phyloP scores from a whole-genome alignment of 2,113 vertebrate species.

The Peromyscus maniculatus region DNA sequence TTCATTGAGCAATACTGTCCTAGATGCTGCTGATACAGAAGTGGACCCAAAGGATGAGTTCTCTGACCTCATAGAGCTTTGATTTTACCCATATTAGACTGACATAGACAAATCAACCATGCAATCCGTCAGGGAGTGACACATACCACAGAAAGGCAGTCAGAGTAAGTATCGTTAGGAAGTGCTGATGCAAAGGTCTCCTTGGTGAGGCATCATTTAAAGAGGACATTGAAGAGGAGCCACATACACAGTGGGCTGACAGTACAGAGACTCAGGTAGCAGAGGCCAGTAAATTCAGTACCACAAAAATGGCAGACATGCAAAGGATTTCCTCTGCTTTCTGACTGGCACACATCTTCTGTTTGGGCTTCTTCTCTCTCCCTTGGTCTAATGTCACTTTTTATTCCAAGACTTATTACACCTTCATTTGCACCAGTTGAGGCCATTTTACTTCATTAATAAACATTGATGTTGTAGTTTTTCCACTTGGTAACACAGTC shows the following conservation, averaged over 20 bases:
- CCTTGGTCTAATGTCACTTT: background rate
- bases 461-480: conserved; percentile 28
- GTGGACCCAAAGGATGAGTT: background rate
- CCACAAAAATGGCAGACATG: no score
- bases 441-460: background rate
- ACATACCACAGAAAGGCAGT: background rate
- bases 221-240: background rate
- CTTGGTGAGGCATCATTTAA: background rate
- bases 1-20: background rate
- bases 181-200: background rate
- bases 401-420: background rate
- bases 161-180: background rate
- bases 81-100: background rate
- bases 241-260: background rate
- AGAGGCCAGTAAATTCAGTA: background rate
- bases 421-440: background rate
- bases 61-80: background rate
- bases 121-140: background rate
- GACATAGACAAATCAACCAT: background rate
- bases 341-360: no score
- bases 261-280: background rate
- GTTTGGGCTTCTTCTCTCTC: background rate
- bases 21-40: background rate
- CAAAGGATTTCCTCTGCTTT: background rate
- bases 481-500: background rate